A percentile compares a stretch with the other conserved stretches of the same genome.
Evolutionary conservation across 1,140 invertebrate species (phyloP).

Genomic region (Drosophila littoralis): DNA sequence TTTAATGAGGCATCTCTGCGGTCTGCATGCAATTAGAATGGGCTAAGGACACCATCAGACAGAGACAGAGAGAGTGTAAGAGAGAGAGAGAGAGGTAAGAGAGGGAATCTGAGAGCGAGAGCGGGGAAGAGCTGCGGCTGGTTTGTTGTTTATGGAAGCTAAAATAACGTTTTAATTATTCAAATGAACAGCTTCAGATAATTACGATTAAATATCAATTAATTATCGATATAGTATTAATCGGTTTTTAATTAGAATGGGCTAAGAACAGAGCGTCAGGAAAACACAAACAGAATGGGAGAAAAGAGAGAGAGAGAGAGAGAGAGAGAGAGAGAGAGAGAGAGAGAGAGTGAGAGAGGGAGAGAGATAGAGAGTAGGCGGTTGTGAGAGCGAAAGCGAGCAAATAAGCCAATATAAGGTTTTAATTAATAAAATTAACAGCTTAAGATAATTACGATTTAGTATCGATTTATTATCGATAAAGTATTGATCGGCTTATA

Average conservation of each 20-base stretch:
- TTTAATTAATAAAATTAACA: background rate
- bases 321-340: too few species aligned
- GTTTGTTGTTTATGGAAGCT: too few species aligned
- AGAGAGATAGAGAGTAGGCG: too few species aligned
- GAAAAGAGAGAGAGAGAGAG: too few species aligned
- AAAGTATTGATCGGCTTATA: background rate
- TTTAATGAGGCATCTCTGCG: conserved; percentile 57
- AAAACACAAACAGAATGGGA: too few species aligned
- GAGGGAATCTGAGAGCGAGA: background rate
- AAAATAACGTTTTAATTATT: background rate
- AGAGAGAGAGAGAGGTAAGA: background rate
- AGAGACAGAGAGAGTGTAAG: background rate
- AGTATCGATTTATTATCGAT: background rate
- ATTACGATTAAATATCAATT: background rate
- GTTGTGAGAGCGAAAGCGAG: too few species aligned
- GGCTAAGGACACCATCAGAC: background rate
- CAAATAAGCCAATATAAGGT: background rate
- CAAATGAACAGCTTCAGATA: too few species aligned
- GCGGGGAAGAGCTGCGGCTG: background rate
- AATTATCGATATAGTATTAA: background rate
- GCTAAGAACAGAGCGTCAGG: background rate
- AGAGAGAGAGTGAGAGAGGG: too few species aligned
- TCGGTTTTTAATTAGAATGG: background rate
- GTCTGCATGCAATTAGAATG: conserved; percentile 57
- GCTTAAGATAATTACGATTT: background rate